Conservation (phyloP, 2,113 vertebrate genomes). For the Oophaga pumilio region DNA sequence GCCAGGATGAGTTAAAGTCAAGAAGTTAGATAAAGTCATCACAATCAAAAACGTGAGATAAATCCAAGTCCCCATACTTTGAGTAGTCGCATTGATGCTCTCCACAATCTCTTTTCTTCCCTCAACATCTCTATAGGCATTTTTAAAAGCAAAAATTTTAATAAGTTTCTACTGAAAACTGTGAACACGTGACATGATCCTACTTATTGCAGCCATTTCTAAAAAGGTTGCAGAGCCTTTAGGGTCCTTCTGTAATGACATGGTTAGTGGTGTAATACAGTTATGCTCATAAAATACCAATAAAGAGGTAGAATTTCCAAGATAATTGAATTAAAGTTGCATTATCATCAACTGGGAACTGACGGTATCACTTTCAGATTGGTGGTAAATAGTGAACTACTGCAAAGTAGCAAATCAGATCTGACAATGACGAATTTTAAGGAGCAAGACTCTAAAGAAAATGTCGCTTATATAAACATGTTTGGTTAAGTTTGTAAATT, state of each 20-base stretch:
- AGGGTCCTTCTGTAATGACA: background rate
- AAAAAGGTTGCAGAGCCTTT: background rate
- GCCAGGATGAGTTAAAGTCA: background rate
- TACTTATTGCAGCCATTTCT: background rate
- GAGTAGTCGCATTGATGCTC: too few relatives aligned
- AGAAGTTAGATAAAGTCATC: background rate
- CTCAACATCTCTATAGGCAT: too few relatives aligned
- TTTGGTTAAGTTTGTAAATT: background rate
- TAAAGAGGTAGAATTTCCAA: background rate
- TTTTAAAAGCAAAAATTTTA: too few relatives aligned
- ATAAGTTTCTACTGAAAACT: background rate
- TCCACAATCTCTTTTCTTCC: too few relatives aligned
- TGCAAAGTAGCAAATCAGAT: background rate
- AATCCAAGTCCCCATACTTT: too few relatives aligned
- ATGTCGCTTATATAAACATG: background rate
- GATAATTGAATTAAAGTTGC: background rate
- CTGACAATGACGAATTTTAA: background rate
- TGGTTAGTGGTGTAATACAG: background rate
- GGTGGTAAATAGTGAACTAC: background rate
- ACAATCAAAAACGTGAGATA: too few relatives aligned
- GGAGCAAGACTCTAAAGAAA: background rate
- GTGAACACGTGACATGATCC: background rate
- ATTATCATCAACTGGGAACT: slow-evolving; percentile 6
- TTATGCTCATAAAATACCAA: background rate
- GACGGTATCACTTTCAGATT: background rate